phyloP scores from a whole-genome alignment of 2,888 invertebrate species.

The Meandrusa payeni region DNA sequence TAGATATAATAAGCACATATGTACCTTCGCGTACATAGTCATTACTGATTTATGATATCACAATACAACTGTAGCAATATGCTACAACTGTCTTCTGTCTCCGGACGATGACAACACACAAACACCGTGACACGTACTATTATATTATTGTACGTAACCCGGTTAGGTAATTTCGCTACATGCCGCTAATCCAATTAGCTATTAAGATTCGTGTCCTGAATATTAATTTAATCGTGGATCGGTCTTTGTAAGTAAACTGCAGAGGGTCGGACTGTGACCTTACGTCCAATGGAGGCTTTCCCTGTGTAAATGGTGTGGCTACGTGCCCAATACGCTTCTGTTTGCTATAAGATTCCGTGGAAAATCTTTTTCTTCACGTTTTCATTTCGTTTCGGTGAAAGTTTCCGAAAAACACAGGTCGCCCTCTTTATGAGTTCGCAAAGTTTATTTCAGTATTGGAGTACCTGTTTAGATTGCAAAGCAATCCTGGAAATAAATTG shows the following conservation, averaged over 20 bases:
- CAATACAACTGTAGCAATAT: conserved; percentile 37
- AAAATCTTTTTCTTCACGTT: conserved; percentile 10
- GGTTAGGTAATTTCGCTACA: conserved; percentile 77
- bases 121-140: conserved; percentile 54
- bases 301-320: conserved; percentile 18
- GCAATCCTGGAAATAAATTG: conserved; percentile 15
- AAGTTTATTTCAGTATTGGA: conserved; percentile 16
- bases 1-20: conserved; percentile 22
- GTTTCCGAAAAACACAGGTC: conserved; percentile 19
- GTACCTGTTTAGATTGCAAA: conserved; percentile 19
- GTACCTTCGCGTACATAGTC: conserved; percentile 52
- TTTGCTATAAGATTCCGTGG: conserved; percentile 13
- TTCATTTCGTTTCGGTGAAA: conserved; percentile 4
- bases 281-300: conserved; percentile 45
- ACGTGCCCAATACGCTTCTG: conserved; percentile 22
- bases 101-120: conserved; percentile 29
- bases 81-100: conserved; percentile 37
- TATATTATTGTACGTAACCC: conserved; percentile 67
- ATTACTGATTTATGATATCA: conserved; percentile 63
- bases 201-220: conserved; percentile 78
- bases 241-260: conserved; percentile 57
- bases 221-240: conserved; percentile 70
- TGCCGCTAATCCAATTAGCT: conserved; percentile 80
- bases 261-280: conserved; percentile 47
- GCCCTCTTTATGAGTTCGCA: conserved; percentile 14